These are phyloP conservation scores for Pinctada fucata DNA, from an alignment of 2,888 invertebrate genomes.

Conservation along the genomic window DNA sequence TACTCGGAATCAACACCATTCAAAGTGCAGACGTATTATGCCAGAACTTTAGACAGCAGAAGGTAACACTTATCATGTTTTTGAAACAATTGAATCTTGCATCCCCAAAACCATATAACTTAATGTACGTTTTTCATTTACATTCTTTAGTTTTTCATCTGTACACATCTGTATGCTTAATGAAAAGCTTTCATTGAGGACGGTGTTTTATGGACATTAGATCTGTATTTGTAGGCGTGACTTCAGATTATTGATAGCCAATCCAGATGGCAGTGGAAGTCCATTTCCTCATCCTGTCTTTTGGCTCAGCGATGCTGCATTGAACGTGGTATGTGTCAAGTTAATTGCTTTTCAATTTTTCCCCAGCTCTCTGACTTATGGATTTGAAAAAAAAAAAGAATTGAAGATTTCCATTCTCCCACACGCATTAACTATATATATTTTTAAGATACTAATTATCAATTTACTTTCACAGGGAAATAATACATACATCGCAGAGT, in stretches of 20 bases:
- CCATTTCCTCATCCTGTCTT: constrained; percentile 61
- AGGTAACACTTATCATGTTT: constrained; percentile 44
- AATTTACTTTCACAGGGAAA: constrained; percentile 40
- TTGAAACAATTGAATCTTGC: too few relatives aligned
- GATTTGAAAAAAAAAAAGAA: constrained; percentile 4
- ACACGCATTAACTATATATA: not conserved
- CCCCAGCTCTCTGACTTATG: too few relatives aligned
- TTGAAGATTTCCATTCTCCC: constrained; percentile 20
- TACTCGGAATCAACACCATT: constrained; percentile 48
- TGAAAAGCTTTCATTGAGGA: too few relatives aligned
- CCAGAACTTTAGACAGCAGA: constrained; percentile 56
- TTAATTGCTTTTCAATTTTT: too few relatives aligned
- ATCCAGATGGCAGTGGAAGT: constrained; percentile 57
- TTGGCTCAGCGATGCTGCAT: constrained; percentile 47
- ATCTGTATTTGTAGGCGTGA: constrained; percentile 54
- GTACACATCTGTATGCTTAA: too few relatives aligned
- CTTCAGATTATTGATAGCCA: constrained; percentile 63
- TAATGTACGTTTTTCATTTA: too few relatives aligned
- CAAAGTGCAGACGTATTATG: constrained; percentile 52
- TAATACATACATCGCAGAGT: constrained; percentile 52
- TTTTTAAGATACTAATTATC: too few relatives aligned
- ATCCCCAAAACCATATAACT: too few relatives aligned
- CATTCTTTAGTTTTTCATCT: too few relatives aligned
- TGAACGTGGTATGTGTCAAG: not conserved
- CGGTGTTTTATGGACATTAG: too few relatives aligned